Conservation (phyloP, 2,888 invertebrate genomes). For the Agriopis leucophaearia region DNA sequence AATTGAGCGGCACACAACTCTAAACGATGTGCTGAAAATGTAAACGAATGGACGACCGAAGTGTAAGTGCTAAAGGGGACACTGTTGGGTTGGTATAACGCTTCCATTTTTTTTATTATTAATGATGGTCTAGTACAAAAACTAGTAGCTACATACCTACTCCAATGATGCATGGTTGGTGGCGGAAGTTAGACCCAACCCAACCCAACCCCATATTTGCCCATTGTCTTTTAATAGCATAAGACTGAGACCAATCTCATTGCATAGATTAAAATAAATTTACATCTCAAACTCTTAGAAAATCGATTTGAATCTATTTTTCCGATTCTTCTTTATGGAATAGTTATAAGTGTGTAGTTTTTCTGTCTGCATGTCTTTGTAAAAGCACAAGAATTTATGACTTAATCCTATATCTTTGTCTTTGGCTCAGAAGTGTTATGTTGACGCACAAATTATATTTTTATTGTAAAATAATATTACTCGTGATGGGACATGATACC, state of each 20-base stretch:
- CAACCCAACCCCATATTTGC: too few species aligned
- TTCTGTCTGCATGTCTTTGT: slow-evolving; percentile 33
- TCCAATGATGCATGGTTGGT: too few species aligned
- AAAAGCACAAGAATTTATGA: slow-evolving; percentile 23
- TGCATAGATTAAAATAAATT: slow-evolving; percentile 2
- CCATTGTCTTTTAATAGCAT: slow-evolving; percentile 54
- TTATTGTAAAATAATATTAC: not conserved
- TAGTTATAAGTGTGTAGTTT: slow-evolving; percentile 26
- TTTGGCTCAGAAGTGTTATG: not conserved
- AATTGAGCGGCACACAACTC: too few species aligned
- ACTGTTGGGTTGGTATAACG: too few species aligned
- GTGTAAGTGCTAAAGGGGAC: too few species aligned
- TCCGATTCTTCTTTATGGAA: slow-evolving; percentile 29
- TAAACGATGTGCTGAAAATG: too few species aligned
- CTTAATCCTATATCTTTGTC: not conserved
- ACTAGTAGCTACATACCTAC: too few species aligned
- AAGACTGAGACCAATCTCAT: slow-evolving; percentile 75
- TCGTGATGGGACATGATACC: too few species aligned
- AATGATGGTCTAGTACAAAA: too few species aligned
- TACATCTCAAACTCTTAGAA: slow-evolving; percentile 15
- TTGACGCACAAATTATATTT: slow-evolving; percentile 8
- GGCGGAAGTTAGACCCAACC: too few species aligned
- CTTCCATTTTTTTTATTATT: too few species aligned
- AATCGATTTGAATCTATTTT: slow-evolving; percentile 20
- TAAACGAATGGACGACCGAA: too few species aligned